Conservation (phyloP, 2,797 vertebrate genomes). For the Leptodactylus fallax region DNA sequence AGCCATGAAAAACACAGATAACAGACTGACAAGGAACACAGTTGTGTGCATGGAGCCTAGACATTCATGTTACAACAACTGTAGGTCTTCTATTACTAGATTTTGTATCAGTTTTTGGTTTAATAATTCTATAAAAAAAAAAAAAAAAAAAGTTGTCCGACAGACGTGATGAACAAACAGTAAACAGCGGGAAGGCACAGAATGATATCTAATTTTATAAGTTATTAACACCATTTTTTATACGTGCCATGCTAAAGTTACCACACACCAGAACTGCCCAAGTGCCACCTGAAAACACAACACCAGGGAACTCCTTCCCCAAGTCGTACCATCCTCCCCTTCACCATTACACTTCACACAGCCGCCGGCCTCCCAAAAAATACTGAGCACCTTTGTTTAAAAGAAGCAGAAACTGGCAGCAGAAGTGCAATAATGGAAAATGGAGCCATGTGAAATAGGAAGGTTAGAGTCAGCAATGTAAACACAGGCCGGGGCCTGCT, state of each 20-base stretch:
- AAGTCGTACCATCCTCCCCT: not conserved
- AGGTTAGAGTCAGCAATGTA: conserved; percentile 53
- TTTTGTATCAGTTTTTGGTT: not conserved
- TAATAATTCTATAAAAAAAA: not conserved
- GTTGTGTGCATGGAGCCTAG: no score
- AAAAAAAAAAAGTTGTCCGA: not conserved
- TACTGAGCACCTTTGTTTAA: conserved; percentile 56
- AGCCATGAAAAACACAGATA: no score
- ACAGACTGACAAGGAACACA: no score
- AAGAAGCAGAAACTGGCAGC: conserved; percentile 35
- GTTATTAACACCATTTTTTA: no score
- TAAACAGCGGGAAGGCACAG: no score
- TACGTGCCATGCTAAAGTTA: no score
- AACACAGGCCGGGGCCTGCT: conserved; percentile 53
- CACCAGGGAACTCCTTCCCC: not conserved
- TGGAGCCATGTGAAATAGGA: conserved; percentile 52
- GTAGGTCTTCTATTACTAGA: no score
- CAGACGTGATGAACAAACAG: no score
- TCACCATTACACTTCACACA: not conserved
- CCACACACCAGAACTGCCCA: no score
- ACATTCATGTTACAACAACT: no score
- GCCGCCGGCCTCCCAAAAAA: conserved; percentile 26
- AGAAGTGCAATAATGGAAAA: conserved; percentile 51
- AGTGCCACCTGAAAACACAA: no score
- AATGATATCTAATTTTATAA: no score